A percentile compares a stretch with the other conserved stretches of the same genome.
These are phyloP conservation scores for Trachelus stipa DNA, from an alignment of 2,888 invertebrate genomes.

Conservation along the genomic window DNA sequence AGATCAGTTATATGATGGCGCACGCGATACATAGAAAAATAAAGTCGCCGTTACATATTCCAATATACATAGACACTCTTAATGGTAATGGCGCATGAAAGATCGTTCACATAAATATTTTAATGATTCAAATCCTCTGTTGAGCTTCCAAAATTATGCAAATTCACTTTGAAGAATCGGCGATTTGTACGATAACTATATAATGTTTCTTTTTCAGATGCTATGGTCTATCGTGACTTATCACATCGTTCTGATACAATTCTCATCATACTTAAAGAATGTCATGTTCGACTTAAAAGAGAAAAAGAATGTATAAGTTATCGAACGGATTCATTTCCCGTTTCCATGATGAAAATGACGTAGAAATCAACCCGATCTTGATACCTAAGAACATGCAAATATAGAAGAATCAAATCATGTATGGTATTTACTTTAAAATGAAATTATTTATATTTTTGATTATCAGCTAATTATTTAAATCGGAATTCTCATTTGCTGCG, in stretches of 20 bases:
- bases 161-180: neutral
- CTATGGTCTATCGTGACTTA: neutral
- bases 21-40: slow-evolving; percentile 46
- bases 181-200: neutral
- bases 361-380: neutral
- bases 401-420: neutral
- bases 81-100: neutral
- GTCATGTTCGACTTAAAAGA: neutral
- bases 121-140: neutral
- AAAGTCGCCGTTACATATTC: slow-evolving; percentile 24
- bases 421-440: neutral
- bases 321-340: neutral
- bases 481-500: neutral
- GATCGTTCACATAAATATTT: neutral
- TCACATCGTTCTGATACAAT: neutral
- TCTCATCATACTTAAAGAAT: neutral
- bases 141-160: neutral
- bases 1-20: neutral
- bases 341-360: neutral
- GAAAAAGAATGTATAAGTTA: neutral
- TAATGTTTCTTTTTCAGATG: neutral
- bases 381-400: neutral
- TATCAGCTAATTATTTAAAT: neutral
- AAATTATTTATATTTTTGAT: neutral
- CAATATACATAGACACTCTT: slow-evolving; percentile 1